Evolutionary conservation across 2,888 invertebrate genomes (phyloP).

Genomic region (Reticulitermes lucifugus): DNA sequence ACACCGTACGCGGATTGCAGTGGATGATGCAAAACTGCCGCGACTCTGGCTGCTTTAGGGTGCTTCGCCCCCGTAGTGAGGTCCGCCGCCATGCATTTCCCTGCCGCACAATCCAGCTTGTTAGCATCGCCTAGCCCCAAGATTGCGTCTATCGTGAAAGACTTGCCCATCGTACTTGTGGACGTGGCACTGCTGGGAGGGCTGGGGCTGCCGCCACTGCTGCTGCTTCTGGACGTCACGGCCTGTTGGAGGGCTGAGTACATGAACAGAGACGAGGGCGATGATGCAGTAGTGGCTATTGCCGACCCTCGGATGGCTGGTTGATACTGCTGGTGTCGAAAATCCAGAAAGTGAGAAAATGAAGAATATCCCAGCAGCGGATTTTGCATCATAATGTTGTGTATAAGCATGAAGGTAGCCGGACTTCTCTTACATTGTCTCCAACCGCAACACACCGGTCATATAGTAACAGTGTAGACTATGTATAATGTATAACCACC

Average conservation of each 20-base stretch:
- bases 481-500: too few relatives aligned
- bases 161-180: conserved; percentile 67
- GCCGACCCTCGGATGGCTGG: background rate
- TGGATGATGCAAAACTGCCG: conserved; percentile 16
- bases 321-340: conserved; percentile 54
- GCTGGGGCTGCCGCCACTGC: conserved; percentile 44
- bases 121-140: conserved; percentile 75
- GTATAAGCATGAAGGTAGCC: too few relatives aligned
- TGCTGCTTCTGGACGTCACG: background rate
- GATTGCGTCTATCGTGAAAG: conserved; percentile 90
- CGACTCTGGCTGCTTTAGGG: background rate
- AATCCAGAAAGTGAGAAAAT: conserved; percentile 55
- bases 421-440: too few relatives aligned
- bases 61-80: background rate
- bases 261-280: conserved; percentile 45
- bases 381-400: conserved; percentile 23
- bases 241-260: conserved; percentile 42
- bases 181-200: conserved; percentile 56
- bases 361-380: conserved; percentile 57
- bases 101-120: background rate
- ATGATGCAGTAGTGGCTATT: background rate
- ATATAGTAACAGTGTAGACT: too few relatives aligned
- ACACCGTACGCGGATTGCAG: conserved; percentile 17
- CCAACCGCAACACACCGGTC: too few relatives aligned
- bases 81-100: conserved; percentile 15